Percentiles rank a stretch among this genome's conserved stretches.
phyloP scores from a whole-genome alignment of 2,888 invertebrate species.

The Drosophila engyochracea region DNA sequence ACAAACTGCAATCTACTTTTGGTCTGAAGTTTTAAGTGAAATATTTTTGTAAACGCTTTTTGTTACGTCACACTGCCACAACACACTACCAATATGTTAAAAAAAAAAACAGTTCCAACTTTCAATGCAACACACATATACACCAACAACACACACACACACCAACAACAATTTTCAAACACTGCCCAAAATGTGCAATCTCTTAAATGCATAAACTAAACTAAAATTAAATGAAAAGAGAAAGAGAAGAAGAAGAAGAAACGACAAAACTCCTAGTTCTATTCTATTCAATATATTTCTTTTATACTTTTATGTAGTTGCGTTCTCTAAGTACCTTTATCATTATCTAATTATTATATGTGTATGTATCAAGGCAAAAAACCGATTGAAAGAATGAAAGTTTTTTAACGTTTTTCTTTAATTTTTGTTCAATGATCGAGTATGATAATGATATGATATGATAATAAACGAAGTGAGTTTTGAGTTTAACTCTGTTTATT shows the following conservation, averaged over 20 bases:
- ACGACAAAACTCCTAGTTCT: slow-evolving; percentile 68
- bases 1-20: slow-evolving; percentile 39
- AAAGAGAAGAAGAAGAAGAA: slow-evolving; percentile 20
- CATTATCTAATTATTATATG: slow-evolving; percentile 53
- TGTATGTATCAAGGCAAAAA: slow-evolving; percentile 43
- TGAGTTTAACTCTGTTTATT: slow-evolving; percentile 78
- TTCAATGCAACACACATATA: slow-evolving; percentile 52
- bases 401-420: slow-evolving; percentile 50
- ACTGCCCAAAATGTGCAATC: slow-evolving; percentile 81
- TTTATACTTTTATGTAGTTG: slow-evolving; percentile 63
- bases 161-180: slow-evolving; percentile 60
- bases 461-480: slow-evolving; percentile 61
- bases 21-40: slow-evolving; percentile 55
- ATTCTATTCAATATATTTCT: slow-evolving; percentile 59
- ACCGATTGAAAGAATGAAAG: slow-evolving; percentile 13
- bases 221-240: slow-evolving; percentile 36
- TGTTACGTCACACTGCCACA: slow-evolving; percentile 70
- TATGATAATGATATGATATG: slow-evolving; percentile 51
- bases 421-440: slow-evolving; percentile 62
- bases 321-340: slow-evolving; percentile 80
- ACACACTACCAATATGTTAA: slow-evolving; percentile 42
- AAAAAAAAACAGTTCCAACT: slow-evolving; percentile 46
- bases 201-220: slow-evolving; percentile 65
- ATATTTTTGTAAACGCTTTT: slow-evolving; percentile 55
- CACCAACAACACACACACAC: slow-evolving; percentile 20